Evolutionary conservation across 30 jellyfish, hydroid and myxozoan genomes (phyloP).

Genomic region (Nemopilema nomurai): DNA sequence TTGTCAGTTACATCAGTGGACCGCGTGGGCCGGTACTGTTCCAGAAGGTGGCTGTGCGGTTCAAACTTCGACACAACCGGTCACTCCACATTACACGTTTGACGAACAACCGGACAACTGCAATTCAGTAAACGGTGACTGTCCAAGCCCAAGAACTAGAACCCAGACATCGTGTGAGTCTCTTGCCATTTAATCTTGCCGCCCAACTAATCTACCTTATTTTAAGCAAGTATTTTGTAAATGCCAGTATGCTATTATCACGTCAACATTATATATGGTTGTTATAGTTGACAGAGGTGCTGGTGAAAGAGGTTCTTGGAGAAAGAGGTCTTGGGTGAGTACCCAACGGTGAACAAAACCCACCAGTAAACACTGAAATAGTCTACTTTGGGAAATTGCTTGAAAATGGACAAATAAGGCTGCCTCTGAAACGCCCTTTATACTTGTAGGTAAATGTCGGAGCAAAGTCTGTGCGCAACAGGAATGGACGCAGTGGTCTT

Average conservation of each 20-base stretch:
- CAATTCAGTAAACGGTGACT: not conserved
- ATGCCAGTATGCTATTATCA: too few species aligned
- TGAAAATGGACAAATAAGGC: too few species aligned
- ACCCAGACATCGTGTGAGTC: conserved; percentile 40
- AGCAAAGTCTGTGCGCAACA: conserved; percentile 41
- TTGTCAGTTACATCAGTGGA: conserved; percentile 26
- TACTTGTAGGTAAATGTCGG: conserved; percentile 32
- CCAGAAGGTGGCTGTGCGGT: conserved; percentile 28
- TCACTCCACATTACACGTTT: conserved; percentile 18
- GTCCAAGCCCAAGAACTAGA: conserved; percentile 8
- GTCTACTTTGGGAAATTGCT: too few species aligned
- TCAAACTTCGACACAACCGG: conserved; percentile 20
- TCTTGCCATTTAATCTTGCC: too few species aligned
- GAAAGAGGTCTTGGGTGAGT: too few species aligned
- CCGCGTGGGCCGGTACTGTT: conserved; percentile 21
- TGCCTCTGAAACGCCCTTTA: not conserved
- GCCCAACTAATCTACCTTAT: too few species aligned
- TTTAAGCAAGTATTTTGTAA: too few species aligned
- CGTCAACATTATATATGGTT: too few species aligned
- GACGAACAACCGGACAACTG: conserved; percentile 15
- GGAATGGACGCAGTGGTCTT: conserved; percentile 66
- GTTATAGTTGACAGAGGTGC: too few species aligned
- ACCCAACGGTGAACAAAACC: too few species aligned
- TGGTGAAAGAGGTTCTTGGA: too few species aligned
- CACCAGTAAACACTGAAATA: too few species aligned